Percentiles rank a stretch among this genome's conserved stretches.
Evolutionary conservation across 2,113 vertebrate species (phyloP).

Genomic region (Datnioides undecimradiatus): DNA sequence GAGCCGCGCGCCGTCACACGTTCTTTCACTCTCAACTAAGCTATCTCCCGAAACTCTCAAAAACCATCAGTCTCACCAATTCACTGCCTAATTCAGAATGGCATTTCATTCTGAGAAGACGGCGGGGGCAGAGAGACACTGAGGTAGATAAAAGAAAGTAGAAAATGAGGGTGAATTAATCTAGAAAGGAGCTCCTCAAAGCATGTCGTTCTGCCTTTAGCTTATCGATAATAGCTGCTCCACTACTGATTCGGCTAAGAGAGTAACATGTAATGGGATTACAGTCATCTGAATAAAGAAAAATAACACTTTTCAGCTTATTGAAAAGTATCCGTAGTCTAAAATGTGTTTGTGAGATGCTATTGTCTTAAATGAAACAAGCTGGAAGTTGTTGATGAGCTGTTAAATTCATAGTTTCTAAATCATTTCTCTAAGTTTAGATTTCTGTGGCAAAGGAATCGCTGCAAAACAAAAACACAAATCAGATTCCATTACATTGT

Average conservation of each 20-base stretch:
- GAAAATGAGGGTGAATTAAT: constrained; percentile 69
- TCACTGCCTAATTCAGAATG: constrained; percentile 74
- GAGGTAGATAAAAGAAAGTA: constrained; percentile 68
- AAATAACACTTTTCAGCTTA: neutral
- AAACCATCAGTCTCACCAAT: constrained; percentile 77
- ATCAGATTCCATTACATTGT: constrained; percentile 5
- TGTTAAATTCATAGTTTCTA: neutral
- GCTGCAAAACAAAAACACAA: neutral
- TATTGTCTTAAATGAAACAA: neutral
- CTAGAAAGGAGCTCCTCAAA: constrained; percentile 52
- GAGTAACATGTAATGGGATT: constrained; percentile 51
- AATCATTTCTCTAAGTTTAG: neutral
- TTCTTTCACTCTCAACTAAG: constrained; percentile 66
- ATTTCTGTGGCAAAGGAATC: neutral
- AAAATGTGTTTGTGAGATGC: neutral
- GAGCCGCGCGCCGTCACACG: constrained; percentile 46
- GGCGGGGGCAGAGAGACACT: constrained; percentile 57
- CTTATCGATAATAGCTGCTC: constrained; percentile 50
- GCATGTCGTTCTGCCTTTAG: constrained; percentile 58
- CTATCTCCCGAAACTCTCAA: constrained; percentile 70
- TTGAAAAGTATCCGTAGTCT: constrained; percentile 1
- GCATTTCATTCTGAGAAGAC: constrained; percentile 71
- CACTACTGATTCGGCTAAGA: constrained; percentile 2
- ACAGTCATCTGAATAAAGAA: neutral
- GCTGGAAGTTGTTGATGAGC: constrained; percentile 15